Evolutionary conservation across 1,140 invertebrate genomes (phyloP).

Genomic region (Yoshiicerus persimilis): DNA sequence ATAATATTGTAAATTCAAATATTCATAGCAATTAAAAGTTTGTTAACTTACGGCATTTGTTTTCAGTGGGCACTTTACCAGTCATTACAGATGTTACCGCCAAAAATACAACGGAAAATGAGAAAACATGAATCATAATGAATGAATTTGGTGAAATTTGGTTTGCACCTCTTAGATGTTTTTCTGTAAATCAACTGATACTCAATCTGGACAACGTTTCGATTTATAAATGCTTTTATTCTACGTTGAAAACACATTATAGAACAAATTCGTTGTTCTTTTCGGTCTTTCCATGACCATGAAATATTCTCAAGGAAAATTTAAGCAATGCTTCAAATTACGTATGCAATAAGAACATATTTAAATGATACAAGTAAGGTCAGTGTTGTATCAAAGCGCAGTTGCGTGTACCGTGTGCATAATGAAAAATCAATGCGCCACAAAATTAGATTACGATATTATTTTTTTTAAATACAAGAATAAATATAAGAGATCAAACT

Average conservation of each 20-base stretch:
- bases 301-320: not conserved
- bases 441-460: no score
- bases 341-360: not conserved
- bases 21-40: not conserved
- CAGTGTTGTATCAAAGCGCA: no score
- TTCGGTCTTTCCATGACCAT: not conserved
- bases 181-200: not conserved
- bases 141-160: no score
- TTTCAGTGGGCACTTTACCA: not conserved
- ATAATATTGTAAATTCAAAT: not conserved
- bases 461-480: no score
- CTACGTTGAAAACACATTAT: not conserved
- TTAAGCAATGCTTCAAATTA: not conserved
- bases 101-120: not conserved
- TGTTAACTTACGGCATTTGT: not conserved
- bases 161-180: not conserved
- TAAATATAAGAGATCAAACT: no score
- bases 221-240: not conserved
- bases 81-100: not conserved
- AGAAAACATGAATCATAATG: not conserved
- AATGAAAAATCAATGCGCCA: no score
- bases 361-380: not conserved
- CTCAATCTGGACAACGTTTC: not conserved
- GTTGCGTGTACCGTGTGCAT: no score
- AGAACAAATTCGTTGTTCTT: not conserved